phyloP scores from a whole-genome alignment of 2,113 vertebrate species.

The Chlamydotis undulata region DNA sequence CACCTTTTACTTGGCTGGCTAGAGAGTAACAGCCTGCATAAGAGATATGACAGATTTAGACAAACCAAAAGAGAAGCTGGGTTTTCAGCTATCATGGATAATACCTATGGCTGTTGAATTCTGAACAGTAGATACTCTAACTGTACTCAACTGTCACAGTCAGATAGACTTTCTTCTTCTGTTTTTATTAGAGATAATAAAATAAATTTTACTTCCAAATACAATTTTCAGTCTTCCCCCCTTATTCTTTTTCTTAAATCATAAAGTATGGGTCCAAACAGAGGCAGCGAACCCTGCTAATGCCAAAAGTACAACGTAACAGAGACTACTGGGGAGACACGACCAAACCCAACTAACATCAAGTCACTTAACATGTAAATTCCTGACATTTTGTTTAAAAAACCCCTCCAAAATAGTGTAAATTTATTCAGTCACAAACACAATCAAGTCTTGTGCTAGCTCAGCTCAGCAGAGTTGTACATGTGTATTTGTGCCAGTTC shows the following conservation, averaged over 20 bases:
- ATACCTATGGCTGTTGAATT: not conserved
- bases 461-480: not conserved
- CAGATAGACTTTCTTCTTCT: not conserved
- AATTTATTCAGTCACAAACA: not conserved
- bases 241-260: not conserved
- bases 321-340: not conserved
- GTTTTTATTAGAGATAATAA: not conserved
- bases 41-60: constrained; percentile 10
- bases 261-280: not conserved
- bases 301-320: not conserved
- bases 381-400: not conserved
- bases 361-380: not conserved
- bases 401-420: not conserved
- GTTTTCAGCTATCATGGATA: not conserved
- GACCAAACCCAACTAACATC: not conserved
- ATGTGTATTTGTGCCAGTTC: not conserved
- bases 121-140: not conserved
- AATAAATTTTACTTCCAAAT: not conserved
- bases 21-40: not conserved
- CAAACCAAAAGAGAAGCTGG: not conserved
- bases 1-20: not conserved
- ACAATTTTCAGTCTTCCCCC: not conserved
- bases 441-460: not conserved
- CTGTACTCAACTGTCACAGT: not conserved
- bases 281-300: not conserved